phyloP scores from a whole-genome alignment of 2,113 vertebrate species.

The Periophthalmodon schlosseri region DNA sequence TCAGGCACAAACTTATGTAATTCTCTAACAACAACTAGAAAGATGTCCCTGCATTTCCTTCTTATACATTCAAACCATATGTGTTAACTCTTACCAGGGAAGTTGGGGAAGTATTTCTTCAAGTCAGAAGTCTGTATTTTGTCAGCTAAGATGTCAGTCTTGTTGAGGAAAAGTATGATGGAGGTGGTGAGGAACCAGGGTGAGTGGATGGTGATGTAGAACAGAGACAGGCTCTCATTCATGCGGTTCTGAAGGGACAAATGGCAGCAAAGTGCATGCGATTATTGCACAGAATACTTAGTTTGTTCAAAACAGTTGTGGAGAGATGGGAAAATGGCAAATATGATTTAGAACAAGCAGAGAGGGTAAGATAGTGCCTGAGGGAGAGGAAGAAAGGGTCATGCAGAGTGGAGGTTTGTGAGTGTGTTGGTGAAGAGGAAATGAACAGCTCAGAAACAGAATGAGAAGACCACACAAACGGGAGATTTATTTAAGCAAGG shows the following conservation, averaged over 20 bases:
- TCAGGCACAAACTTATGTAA: background rate
- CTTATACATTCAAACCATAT: background rate
- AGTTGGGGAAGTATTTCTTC: slow-evolving; percentile 81
- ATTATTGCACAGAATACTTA: background rate
- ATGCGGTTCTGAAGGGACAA: slow-evolving; percentile 83
- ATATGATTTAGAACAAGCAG: slow-evolving; percentile 11
- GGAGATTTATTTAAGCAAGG: slow-evolving; percentile 33
- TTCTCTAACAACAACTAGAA: background rate
- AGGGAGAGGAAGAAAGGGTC: slow-evolving; percentile 11
- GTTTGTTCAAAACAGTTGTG: background rate
- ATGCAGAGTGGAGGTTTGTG: slow-evolving; percentile 54
- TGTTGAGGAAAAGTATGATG: slow-evolving; percentile 93
- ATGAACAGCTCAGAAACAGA: slow-evolving; percentile 47
- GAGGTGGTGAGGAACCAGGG: slow-evolving; percentile 84
- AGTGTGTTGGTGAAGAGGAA: slow-evolving; percentile 46
- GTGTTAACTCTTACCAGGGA: slow-evolving; percentile 71
- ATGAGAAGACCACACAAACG: background rate
- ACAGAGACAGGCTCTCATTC: slow-evolving; percentile 88
- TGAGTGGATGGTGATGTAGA: slow-evolving; percentile 87
- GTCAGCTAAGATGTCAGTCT: slow-evolving; percentile 88
- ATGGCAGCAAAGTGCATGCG: background rate
- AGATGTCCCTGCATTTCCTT: no score
- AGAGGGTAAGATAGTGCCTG: background rate
- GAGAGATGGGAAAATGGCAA: background rate
- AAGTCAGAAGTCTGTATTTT: slow-evolving; percentile 86